These are phyloP conservation scores for Brienomyrus brachyistius DNA, from an alignment of 2,113 vertebrate species.

Conservation along the genomic window DNA sequence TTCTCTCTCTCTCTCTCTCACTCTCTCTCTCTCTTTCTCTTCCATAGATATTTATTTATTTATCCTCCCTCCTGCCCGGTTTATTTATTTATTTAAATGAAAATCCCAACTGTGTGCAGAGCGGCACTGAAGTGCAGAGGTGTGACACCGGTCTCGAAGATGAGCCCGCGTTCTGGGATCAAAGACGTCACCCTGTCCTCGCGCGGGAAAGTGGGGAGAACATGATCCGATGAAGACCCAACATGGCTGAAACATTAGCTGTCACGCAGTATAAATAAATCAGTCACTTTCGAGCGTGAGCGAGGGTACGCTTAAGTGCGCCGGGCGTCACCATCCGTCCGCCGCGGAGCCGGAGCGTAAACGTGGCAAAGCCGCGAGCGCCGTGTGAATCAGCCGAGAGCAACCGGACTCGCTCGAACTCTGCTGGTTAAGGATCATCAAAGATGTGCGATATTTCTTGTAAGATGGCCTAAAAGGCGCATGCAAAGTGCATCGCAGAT, in stretches of 20 bases:
- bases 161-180: neutral
- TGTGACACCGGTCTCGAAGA: constrained; percentile 2
- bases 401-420: neutral
- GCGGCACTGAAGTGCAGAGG: neutral
- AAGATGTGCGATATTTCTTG: neutral
- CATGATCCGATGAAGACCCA: constrained; percentile 7
- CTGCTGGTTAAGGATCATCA: neutral
- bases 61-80: neutral
- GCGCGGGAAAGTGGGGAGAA: neutral
- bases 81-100: constrained; percentile 2
- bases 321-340: neutral
- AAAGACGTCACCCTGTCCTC: neutral
- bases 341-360: neutral
- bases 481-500: neutral
- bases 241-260: neutral
- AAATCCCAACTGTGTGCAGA: neutral
- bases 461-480: neutral
- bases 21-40: neutral
- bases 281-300: neutral
- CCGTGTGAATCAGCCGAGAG: neutral
- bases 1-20: constrained; percentile 52
- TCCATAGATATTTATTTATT: constrained; percentile 36
- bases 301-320: neutral
- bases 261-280: neutral
- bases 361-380: neutral